A percentile compares a stretch with the other conserved stretches of the same genome.
Evolutionary conservation across 2,113 vertebrate genomes (phyloP).

Genomic region (Microtus montanus): DNA sequence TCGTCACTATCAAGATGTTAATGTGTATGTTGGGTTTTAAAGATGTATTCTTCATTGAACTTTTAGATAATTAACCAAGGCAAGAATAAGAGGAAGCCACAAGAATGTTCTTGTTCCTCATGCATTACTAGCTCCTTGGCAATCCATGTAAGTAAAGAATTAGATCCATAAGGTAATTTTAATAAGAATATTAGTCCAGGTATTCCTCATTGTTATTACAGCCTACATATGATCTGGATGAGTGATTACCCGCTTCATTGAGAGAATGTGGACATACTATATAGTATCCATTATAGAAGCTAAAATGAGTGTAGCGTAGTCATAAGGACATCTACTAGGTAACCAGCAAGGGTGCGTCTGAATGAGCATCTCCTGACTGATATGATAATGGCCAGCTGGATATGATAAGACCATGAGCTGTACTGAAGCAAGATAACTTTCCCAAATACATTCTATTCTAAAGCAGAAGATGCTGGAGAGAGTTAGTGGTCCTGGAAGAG

Average conservation of each 20-base stretch:
- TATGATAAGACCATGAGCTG: neutral
- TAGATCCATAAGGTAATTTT: neutral
- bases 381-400: neutral
- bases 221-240: neutral
- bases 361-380: neutral
- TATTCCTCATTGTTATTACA: constrained; percentile 40
- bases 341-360: neutral
- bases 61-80: constrained; percentile 42
- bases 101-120: neutral
- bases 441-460: neutral
- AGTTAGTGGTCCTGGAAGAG: neutral
- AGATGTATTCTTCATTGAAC: neutral
- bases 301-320: neutral
- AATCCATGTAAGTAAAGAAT: neutral
- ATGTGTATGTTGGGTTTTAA: constrained; percentile 39
- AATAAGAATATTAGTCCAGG: neutral
- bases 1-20: neutral
- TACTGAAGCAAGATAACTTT: neutral
- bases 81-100: neutral
- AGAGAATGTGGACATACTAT: constrained; percentile 12
- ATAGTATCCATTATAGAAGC: neutral
- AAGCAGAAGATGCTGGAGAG: neutral
- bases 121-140: neutral
- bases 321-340: neutral
- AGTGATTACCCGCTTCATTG: neutral